Percentiles rank a stretch among this genome's conserved stretches.
Evolutionary conservation across 2,113 vertebrate species (phyloP).

Genomic region (Cottus gobio): DNA sequence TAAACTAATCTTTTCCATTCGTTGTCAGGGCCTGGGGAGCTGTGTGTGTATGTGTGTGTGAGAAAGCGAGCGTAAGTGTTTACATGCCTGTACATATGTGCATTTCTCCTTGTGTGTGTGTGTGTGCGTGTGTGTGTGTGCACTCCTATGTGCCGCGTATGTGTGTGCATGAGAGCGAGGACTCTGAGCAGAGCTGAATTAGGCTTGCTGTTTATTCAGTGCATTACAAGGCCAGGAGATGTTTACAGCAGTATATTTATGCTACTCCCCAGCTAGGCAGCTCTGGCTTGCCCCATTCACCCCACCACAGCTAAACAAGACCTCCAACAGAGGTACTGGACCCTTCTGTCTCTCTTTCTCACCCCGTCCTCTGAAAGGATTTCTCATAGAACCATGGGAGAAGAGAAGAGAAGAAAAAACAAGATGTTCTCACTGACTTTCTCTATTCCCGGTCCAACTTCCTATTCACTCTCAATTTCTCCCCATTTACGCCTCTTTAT

Average conservation of each 20-base stretch:
- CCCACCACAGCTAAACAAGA: conserved; percentile 84
- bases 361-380: conserved; percentile 25
- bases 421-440: neutral
- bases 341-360: conserved; percentile 51
- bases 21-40: conserved; percentile 80
- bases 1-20: conserved; percentile 90
- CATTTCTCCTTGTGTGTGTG: conserved; percentile 41
- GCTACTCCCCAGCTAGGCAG: conserved; percentile 83
- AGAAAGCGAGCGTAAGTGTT: conserved; percentile 49
- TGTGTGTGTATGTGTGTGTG: conserved; percentile 62
- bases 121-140: conserved; percentile 37
- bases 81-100: conserved; percentile 64
- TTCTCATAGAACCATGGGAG: conserved; percentile 22
- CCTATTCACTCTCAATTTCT: neutral
- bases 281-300: conserved; percentile 69
- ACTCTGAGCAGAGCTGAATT: conserved; percentile 78
- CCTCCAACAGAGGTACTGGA: conserved; percentile 83
- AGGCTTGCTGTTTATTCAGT: conserved; percentile 85
- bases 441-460: neutral
- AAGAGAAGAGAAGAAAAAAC: conserved; percentile 5
- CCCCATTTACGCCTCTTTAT: conserved; percentile 24
- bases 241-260: conserved; percentile 88
- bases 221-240: conserved; percentile 85
- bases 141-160: conserved; percentile 3
- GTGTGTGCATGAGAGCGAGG: conserved; percentile 57